Evolutionary conservation across 2,113 vertebrate species (phyloP).

Genomic region (Sander vitreus): DNA sequence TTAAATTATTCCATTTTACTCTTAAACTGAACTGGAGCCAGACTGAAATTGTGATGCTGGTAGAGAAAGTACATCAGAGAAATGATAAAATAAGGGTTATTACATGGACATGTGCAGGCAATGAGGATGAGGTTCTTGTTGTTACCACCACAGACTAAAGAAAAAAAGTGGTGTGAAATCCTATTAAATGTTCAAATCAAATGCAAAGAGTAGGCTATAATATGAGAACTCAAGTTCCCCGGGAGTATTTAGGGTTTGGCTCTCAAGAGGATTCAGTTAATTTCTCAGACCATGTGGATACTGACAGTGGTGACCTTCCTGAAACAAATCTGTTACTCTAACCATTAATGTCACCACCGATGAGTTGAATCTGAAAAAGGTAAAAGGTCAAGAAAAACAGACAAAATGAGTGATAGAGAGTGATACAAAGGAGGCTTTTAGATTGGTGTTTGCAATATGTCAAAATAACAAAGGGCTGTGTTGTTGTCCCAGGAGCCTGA

Average conservation of each 20-base stretch:
- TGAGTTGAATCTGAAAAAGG: conserved; percentile 9
- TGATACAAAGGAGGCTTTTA: neutral
- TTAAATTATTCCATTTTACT: neutral
- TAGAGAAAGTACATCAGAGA: neutral
- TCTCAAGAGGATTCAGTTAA: conserved; percentile 10
- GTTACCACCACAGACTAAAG: neutral
- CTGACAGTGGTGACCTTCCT: conserved; percentile 38
- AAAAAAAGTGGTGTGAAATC: neutral
- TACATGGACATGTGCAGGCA: neutral
- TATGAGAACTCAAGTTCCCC: neutral
- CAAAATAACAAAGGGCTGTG: neutral
- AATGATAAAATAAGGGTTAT: neutral
- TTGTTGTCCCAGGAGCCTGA: neutral
- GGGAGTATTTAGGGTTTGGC: conserved; percentile 1
- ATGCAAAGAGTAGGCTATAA: neutral
- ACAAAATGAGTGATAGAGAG: conserved; percentile 27
- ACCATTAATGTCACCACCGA: conserved; percentile 32
- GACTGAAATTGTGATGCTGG: neutral
- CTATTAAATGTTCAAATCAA: neutral
- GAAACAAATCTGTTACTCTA: conserved; percentile 40
- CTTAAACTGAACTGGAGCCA: neutral
- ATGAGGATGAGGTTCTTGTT: neutral
- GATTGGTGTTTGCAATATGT: conserved; percentile 11
- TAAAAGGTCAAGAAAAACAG: conserved; percentile 17
- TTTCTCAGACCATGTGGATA: conserved; percentile 2